A percentile compares a stretch with the other conserved stretches of the same genome.
phyloP scores from a whole-genome alignment of 2,888 invertebrate genomes.

The Exephanes ischioxanthus region DNA sequence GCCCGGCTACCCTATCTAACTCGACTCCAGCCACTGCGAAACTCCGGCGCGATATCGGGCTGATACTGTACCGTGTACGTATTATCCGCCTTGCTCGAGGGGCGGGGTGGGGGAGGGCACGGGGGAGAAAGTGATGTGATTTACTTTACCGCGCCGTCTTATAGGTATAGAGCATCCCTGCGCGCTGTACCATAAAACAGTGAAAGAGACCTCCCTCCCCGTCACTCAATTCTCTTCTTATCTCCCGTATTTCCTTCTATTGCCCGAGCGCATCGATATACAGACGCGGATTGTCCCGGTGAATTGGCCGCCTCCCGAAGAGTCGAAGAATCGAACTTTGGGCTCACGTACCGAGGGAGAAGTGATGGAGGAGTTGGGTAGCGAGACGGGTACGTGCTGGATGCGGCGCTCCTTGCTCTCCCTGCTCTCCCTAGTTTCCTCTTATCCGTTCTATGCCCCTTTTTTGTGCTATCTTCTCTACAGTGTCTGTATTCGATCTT shows the following conservation, averaged over 20 bases:
- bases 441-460: background rate
- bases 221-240: slow-evolving; percentile 9
- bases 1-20: slow-evolving; percentile 43
- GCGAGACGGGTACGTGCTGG: slow-evolving; percentile 5
- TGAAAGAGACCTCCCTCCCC: background rate
- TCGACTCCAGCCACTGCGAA: slow-evolving; percentile 43
- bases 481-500: slow-evolving; percentile 13
- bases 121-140: background rate
- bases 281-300: slow-evolving; percentile 5
- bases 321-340: slow-evolving; percentile 13
- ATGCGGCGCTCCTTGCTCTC: background rate
- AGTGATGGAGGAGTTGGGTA: background rate
- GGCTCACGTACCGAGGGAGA: slow-evolving; percentile 8
- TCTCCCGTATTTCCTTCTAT: background rate
- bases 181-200: background rate
- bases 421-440: background rate
- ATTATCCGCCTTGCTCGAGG: background rate
- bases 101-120: no score
- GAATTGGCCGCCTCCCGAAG: background rate
- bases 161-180: background rate
- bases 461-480: background rate
- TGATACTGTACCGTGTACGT: background rate
- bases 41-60: slow-evolving; percentile 19
- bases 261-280: background rate
- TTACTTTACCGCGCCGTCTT: background rate